Evolutionary conservation across 2,888 invertebrate genomes (phyloP).

Genomic region (Chalcosyrphus nemorum): DNA sequence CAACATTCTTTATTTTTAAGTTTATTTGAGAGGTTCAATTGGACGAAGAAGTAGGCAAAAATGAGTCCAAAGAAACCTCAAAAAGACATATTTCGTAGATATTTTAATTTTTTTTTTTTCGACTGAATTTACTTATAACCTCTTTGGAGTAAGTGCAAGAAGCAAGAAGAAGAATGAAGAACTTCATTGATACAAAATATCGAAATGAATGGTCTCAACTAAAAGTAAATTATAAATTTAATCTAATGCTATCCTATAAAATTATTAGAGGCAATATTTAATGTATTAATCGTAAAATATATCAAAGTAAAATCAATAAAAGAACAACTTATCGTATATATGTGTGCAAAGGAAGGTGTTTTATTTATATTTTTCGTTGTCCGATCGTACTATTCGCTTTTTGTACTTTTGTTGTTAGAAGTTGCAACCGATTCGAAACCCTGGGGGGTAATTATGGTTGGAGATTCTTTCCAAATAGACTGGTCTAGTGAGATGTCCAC

Average conservation of each 20-base stretch:
- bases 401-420: too few relatives aligned
- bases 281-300: slow-evolving; percentile 46
- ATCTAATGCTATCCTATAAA: slow-evolving; percentile 50
- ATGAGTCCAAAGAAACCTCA: neutral
- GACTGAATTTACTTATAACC: slow-evolving; percentile 30
- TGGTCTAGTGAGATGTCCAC: too few relatives aligned
- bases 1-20: slow-evolving; percentile 30
- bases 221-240: neutral
- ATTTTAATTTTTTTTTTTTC: slow-evolving; percentile 8
- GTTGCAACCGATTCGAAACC: too few relatives aligned
- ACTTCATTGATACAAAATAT: slow-evolving; percentile 12
- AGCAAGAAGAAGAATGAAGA: slow-evolving; percentile 19
- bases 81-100: slow-evolving; percentile 26
- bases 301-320: slow-evolving; percentile 61
- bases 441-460: too few relatives aligned
- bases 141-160: slow-evolving; percentile 29
- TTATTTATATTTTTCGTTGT: neutral
- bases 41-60: neutral
- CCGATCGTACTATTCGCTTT: too few relatives aligned
- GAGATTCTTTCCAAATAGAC: too few relatives aligned
- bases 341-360: slow-evolving; percentile 45
- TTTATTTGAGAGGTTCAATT: slow-evolving; percentile 43
- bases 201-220: slow-evolving; percentile 65
- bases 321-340: slow-evolving; percentile 55
- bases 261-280: slow-evolving; percentile 30